Conservation (phyloP, 2,888 invertebrate genomes). For the Steromphala cineraria region DNA sequence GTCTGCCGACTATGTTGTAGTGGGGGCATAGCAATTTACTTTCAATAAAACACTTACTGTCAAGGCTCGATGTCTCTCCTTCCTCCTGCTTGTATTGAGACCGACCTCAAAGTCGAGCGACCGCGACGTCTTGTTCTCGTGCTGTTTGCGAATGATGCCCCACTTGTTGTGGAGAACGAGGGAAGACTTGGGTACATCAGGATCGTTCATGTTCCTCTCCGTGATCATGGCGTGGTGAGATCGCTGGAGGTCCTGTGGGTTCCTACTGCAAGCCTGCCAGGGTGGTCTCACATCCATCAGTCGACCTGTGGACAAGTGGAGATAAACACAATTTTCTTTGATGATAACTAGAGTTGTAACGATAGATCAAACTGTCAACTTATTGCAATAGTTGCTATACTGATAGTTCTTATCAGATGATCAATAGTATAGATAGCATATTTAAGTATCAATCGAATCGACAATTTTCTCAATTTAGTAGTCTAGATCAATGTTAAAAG, state of each 20-base stretch:
- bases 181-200: conserved; percentile 56
- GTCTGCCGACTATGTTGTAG: no score
- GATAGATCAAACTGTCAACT: no score
- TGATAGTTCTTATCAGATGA: no score
- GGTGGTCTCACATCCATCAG: conserved; percentile 57
- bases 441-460: no score
- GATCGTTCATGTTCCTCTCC: conserved; percentile 69
- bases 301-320: conserved; percentile 26
- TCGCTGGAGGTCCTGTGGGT: conserved; percentile 67
- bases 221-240: conserved; percentile 62
- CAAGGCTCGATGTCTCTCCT: conserved; percentile 56
- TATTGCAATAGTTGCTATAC: no score
- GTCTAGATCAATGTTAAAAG: no score
- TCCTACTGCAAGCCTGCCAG: conserved; percentile 67
- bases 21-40: no score
- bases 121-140: conserved; percentile 42
- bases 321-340: no score
- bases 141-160: conserved; percentile 56
- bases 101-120: conserved; percentile 61
- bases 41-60: conserved; percentile 46
- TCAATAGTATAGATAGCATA: no score
- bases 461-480: no score
- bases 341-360: no score
- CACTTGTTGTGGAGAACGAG: conserved; percentile 68
- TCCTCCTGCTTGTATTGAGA: conserved; percentile 48